These are phyloP conservation scores for Eueides isabella DNA, from an alignment of 1,140 invertebrate genomes.

Conservation along the genomic window DNA sequence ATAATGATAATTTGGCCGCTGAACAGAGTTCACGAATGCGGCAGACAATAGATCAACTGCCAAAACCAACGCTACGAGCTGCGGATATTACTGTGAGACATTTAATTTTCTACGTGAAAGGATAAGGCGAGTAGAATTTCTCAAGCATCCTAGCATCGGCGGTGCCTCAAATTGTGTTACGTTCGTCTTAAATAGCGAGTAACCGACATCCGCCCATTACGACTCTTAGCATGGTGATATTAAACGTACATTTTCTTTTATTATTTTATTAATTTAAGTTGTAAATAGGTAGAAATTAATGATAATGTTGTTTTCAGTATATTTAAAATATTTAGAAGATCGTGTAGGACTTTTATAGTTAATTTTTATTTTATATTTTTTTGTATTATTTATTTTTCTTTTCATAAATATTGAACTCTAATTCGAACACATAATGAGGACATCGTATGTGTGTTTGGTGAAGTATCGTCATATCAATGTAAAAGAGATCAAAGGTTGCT, in stretches of 20 bases:
- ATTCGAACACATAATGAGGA: neutral
- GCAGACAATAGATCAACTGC: slow-evolving; percentile 70
- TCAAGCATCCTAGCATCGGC: neutral
- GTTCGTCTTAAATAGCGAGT: neutral
- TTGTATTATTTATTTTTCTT: no score
- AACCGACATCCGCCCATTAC: slow-evolving; percentile 1
- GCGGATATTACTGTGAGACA: slow-evolving; percentile 75
- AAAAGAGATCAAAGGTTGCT: slow-evolving; percentile 36
- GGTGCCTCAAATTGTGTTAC: slow-evolving; percentile 20
- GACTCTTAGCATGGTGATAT: slow-evolving; percentile 1
- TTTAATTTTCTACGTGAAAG: slow-evolving; percentile 82
- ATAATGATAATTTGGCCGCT: slow-evolving; percentile 11
- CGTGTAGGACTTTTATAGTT: no score
- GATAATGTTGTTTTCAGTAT: no score
- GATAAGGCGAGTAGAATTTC: slow-evolving; percentile 74
- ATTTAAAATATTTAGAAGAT: no score
- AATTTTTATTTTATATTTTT: no score
- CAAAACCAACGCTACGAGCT: slow-evolving; percentile 63
- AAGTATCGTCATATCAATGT: slow-evolving; percentile 26
- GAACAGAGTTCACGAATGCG: slow-evolving; percentile 23
- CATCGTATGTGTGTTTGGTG: neutral
- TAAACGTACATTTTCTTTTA: neutral
- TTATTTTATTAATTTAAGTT: neutral
- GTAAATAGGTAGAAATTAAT: neutral
- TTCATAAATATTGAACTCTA: slow-evolving; percentile 5